Base-by-base conservation (phyloP, 2,797 vertebrate species). In the Parotocinclus haroldoi region DNA sequence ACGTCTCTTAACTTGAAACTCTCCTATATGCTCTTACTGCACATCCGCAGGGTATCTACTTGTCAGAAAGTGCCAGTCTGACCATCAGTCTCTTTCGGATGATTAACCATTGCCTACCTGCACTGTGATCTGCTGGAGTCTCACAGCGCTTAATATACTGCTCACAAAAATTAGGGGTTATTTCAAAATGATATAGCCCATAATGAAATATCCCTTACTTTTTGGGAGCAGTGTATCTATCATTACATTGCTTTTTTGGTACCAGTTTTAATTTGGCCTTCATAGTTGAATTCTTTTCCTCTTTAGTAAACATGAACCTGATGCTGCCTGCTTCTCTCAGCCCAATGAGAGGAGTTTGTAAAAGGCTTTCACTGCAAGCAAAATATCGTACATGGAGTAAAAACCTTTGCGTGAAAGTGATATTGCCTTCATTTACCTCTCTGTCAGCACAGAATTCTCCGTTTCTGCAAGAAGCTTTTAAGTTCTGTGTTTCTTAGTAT, bases 61-160 rank as follows among this genome's bases (percentile, higher is more conserved):
- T 85, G 78, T 79, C 90, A 81, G 72, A 82, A 54, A 75, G 69
- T 61, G 77, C 84, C 76, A 86, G 85, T 80, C 89, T 91, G 82
- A 85, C 85, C 82, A 90, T 92, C 86, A 89, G 83, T 87, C 91
- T 90, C 74, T 90, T 92, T 80, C 89, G 88, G 82, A 90, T 92
- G 92, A 88, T 93, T 84, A 91, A 93, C 84, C 0, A 63, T 76
- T 52, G 89, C 80, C 58, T 90, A 91, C 80, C 73, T 92, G 78
- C 92, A 90, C 87, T 90, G 89, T 48, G 82, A 91, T 85, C 86
- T 89, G 58, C 81, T 74, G 9, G 58, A 92, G 79, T 60, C 81
- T 78, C 55, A 74, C 40, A n/a, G 16, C n/a, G 39, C 9, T 27
- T 39, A 50, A 3, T 10, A 16, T 59, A 16, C 45, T 14, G 0